These are phyloP conservation scores for Laothoe populi DNA, from an alignment of 2,888 invertebrate genomes.

Conservation along the genomic window DNA sequence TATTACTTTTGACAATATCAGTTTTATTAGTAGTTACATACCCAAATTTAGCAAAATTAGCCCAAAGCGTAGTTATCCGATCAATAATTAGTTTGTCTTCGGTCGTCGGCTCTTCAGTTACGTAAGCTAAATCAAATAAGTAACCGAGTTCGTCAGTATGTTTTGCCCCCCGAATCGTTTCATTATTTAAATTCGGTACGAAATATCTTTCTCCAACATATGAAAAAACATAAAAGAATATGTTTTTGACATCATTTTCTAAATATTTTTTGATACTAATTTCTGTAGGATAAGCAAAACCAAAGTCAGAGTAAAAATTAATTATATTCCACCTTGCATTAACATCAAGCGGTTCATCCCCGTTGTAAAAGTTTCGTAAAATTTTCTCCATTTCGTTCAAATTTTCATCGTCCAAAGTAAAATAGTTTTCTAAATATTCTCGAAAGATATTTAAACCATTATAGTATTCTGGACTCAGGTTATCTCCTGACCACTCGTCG, in stretches of 20 bases:
- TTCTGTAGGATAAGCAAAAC: constrained; percentile 46
- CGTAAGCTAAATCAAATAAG: constrained; percentile 50
- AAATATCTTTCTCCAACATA: constrained; percentile 60
- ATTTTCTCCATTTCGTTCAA: constrained; percentile 44
- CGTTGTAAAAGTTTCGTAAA: constrained; percentile 58
- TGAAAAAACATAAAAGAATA: constrained; percentile 60
- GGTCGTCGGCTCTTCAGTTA: constrained; percentile 39
- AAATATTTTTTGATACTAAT: constrained; percentile 52
- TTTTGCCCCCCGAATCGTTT: constrained; percentile 46
- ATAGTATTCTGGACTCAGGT: constrained; percentile 36
- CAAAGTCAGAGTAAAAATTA: constrained; percentile 55
- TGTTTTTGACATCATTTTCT: constrained; percentile 42
- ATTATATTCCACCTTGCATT: constrained; percentile 39
- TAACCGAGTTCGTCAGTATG: constrained; percentile 59
- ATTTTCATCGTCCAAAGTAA: constrained; percentile 44
- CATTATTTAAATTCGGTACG: constrained; percentile 44
- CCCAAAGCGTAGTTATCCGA: constrained; percentile 55
- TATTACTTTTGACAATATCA: not conserved
- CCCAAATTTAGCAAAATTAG: constrained; percentile 60
- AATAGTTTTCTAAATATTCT: constrained; percentile 36
- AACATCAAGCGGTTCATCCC: constrained; percentile 49
- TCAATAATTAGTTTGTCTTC: constrained; percentile 54
- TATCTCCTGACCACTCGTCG: constrained; percentile 41
- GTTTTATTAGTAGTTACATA: constrained; percentile 33
- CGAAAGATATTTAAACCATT: constrained; percentile 36